Evolutionary conservation across 1,140 invertebrate species (phyloP).

Genomic region (Lasaia peninsularis): DNA sequence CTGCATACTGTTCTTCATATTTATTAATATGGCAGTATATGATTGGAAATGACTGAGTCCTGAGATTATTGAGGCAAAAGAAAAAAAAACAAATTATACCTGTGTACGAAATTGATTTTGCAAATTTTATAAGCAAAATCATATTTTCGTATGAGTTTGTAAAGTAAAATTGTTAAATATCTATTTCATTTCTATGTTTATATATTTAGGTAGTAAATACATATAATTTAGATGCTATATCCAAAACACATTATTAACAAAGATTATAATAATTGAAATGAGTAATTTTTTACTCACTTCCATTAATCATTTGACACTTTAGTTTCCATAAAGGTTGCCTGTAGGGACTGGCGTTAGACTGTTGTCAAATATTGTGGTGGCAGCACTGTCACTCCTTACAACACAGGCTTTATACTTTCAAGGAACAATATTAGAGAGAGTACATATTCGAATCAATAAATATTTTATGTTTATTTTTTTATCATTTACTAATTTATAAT

Average conservation of each 20-base stretch:
- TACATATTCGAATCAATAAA: too few relatives aligned
- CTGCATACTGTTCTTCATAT: neutral
- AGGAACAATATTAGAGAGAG: too few relatives aligned
- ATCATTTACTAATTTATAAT: too few relatives aligned
- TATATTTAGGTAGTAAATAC: conserved; percentile 6
- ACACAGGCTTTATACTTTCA: too few relatives aligned
- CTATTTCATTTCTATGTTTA: neutral
- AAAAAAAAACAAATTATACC: conserved; percentile 1
- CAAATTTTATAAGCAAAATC: conserved; percentile 1
- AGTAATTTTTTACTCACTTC: conserved; percentile 1
- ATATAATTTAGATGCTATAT: conserved; percentile 10
- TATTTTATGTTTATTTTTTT: too few relatives aligned
- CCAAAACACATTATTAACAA: conserved; percentile 3
- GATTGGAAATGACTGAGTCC: neutral
- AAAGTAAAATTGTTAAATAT: neutral
- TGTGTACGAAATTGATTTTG: conserved; percentile 1
- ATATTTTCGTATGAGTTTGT: neutral
- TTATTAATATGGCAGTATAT: conserved; percentile 2
- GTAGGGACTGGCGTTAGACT: too few relatives aligned
- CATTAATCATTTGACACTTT: neutral
- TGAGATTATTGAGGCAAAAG: neutral
- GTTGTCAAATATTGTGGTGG: too few relatives aligned
- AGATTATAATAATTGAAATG: neutral
- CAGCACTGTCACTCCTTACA: too few relatives aligned
- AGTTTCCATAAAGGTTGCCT: too few relatives aligned